Conservation (phyloP, 2,888 invertebrate genomes). For the Hydroisotoma schaefferi region DNA sequence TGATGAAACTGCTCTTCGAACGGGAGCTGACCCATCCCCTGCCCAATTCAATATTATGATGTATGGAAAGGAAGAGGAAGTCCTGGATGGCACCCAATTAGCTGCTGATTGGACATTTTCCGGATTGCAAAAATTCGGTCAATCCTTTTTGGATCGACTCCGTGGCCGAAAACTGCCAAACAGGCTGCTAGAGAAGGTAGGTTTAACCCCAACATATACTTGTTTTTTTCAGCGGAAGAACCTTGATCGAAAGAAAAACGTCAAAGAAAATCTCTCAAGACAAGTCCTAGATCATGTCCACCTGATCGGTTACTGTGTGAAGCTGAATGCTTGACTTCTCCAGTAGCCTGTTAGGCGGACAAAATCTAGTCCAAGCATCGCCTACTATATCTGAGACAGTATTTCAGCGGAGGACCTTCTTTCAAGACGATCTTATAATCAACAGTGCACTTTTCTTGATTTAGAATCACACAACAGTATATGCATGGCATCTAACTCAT, state of each 20-base stretch:
- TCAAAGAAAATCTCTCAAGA: neutral
- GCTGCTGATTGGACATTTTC: constrained; percentile 94
- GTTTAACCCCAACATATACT: neutral
- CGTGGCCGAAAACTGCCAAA: constrained; percentile 75
- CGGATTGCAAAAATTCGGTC: constrained; percentile 90
- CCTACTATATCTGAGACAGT: no score
- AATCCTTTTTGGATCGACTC: constrained; percentile 73
- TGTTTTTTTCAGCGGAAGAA: neutral
- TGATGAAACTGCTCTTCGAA: constrained; percentile 74
- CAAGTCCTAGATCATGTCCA: constrained; percentile 37
- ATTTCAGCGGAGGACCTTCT: no score
- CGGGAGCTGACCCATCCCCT: constrained; percentile 90
- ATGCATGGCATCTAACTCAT: no score
- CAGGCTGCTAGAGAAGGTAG: constrained; percentile 81
- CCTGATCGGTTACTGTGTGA: constrained; percentile 51
- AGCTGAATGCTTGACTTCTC: constrained; percentile 49
- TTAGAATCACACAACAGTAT: no score
- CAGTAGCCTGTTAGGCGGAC: constrained; percentile 52
- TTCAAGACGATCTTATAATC: no score
- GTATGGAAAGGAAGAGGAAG: constrained; percentile 79
- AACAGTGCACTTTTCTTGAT: no score
- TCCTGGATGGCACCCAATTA: constrained; percentile 85
- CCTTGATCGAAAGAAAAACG: neutral
- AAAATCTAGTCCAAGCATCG: constrained; percentile 14
- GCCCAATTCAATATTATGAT: constrained; percentile 88